Conservation (phyloP, 2,888 invertebrate genomes). For the Alentia gelatinosa region DNA sequence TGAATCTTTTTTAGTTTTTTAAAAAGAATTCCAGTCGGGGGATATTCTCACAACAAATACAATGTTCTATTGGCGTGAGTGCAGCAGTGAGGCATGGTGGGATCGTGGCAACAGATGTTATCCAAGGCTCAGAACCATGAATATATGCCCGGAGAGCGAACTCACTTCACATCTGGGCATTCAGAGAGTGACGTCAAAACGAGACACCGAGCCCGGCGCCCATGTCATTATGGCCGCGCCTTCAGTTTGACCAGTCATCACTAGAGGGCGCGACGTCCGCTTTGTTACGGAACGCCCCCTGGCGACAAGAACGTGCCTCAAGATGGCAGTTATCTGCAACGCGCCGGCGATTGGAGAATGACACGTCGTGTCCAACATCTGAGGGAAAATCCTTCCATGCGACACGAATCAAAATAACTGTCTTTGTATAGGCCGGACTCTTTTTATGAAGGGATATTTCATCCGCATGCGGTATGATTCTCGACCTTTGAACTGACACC, state of each 20-base stretch:
- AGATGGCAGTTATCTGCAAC: background rate
- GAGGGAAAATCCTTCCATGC: background rate
- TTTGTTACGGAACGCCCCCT: conserved; percentile 14
- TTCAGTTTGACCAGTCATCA: background rate
- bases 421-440: background rate
- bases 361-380: background rate
- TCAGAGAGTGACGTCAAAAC: background rate
- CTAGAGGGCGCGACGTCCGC: background rate
- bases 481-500: no score
- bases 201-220: background rate
- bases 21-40: no score
- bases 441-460: background rate
- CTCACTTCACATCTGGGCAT: background rate
- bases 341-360: background rate
- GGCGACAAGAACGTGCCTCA: background rate
- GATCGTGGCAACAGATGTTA: conserved; percentile 18
- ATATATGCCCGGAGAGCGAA: background rate
- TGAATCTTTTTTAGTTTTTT: no score
- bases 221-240: conserved; percentile 1
- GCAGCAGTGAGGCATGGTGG: no score
- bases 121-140: background rate
- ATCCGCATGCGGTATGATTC: no score
- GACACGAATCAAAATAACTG: background rate
- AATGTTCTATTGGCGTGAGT: no score
- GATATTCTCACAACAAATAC: no score